A percentile compares a stretch with the other conserved stretches of the same genome.
Evolutionary conservation across 2,797 vertebrate genomes (phyloP).

Genomic region (Yasuhikotakia modesta): DNA sequence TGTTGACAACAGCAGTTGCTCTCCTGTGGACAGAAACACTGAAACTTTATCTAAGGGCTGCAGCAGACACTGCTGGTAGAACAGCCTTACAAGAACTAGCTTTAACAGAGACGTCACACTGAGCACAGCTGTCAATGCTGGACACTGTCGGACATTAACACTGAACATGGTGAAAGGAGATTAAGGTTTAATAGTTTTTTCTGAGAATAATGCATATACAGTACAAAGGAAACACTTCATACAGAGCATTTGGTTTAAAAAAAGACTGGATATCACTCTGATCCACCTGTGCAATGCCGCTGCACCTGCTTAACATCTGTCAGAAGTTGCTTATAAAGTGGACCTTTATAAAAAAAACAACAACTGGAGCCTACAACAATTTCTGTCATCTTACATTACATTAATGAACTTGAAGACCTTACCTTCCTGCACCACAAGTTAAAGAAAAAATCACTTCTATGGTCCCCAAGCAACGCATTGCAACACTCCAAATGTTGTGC

Average conservation of each 20-base stretch:
- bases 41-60: no score
- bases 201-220: constrained; percentile 97
- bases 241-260: constrained; percentile 90
- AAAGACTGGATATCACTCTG: constrained; percentile 71
- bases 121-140: no score
- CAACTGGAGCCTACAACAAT: constrained; percentile 80
- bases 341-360: constrained; percentile 74
- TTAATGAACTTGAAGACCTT: constrained; percentile 70
- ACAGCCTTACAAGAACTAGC: no score
- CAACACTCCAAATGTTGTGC: constrained; percentile 75
- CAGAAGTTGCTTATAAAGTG: constrained; percentile 58
- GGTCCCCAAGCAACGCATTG: constrained; percentile 80
- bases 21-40: no score
- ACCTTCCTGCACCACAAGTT: constrained; percentile 69
- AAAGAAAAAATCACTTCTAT: constrained; percentile 68
- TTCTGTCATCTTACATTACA: constrained; percentile 76
- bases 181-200: constrained; percentile 94
- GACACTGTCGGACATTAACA: background rate
- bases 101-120: no score
- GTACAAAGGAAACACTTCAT: constrained; percentile 98
- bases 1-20: no score
- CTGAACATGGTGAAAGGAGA: constrained; percentile 72
- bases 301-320: constrained; percentile 26
- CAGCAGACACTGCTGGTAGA: no score
- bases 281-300: constrained; percentile 68